phyloP scores from a whole-genome alignment of 1,140 invertebrate species.

The Drosophila jambulina region DNA sequence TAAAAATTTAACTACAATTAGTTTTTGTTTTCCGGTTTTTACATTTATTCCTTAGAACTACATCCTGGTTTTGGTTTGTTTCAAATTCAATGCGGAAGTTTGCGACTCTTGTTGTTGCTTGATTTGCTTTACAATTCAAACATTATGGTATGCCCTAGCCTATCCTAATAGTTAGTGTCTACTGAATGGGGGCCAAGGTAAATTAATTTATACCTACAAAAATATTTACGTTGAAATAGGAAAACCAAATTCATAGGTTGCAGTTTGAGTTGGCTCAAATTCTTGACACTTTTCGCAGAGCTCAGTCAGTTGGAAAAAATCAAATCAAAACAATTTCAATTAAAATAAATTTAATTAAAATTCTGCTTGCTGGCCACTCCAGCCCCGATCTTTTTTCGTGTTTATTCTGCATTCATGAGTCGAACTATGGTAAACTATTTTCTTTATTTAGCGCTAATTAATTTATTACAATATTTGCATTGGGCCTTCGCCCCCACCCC shows the following conservation, averaged over 20 bases:
- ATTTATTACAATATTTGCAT: constrained; percentile 79
- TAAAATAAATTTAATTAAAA: constrained; percentile 79
- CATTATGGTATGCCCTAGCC: constrained; percentile 35
- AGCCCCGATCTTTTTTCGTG: constrained; percentile 3
- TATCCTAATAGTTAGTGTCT: constrained; percentile 51
- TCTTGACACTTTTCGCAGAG: constrained; percentile 12
- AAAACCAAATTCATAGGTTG: background rate
- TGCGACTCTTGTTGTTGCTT: constrained; percentile 64
- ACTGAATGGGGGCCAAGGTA: background rate
- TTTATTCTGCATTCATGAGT: constrained; percentile 32
- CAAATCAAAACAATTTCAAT: constrained; percentile 76
- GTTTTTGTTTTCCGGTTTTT: constrained; percentile 26
- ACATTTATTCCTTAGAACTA: constrained; percentile 37
- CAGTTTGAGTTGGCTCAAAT: constrained; percentile 4
- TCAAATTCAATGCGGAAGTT: constrained; percentile 56
- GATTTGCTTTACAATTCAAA: constrained; percentile 44
- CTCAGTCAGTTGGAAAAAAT: constrained; percentile 34
- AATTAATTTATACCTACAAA: constrained; percentile 23
- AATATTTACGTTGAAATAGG: constrained; percentile 4
- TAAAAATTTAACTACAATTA: constrained; percentile 40
- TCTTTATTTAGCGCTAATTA: constrained; percentile 78
- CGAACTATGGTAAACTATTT: constrained; percentile 61
- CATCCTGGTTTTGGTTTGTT: constrained; percentile 14
- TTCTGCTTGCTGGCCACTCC: constrained; percentile 40
- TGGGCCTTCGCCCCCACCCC: constrained; percentile 9